A percentile compares a stretch with the other conserved stretches of the same genome.
These are phyloP conservation scores for Drosophila cardini DNA, from an alignment of 1,140 invertebrate species.

Conservation along the genomic window DNA sequence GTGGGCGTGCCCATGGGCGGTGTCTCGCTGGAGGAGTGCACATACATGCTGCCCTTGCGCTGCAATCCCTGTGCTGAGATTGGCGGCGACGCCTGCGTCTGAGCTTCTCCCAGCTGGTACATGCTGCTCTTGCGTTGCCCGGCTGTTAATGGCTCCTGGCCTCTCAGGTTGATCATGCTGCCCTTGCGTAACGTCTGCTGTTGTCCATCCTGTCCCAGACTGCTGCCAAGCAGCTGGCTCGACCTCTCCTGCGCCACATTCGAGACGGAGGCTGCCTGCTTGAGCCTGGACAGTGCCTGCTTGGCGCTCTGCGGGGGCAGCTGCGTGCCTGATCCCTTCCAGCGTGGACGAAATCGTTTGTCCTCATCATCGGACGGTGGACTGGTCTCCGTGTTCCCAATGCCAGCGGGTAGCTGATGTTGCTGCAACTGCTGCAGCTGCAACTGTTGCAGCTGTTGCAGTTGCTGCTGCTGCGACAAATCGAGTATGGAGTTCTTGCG, in stretches of 20 bases:
- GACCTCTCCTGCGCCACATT: slow-evolving; percentile 75
- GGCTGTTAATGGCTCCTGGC: slow-evolving; percentile 41
- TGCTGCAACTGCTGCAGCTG: slow-evolving; percentile 67
- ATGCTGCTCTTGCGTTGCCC: slow-evolving; percentile 67
- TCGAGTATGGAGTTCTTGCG: slow-evolving; percentile 78
- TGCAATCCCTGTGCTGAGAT: slow-evolving; percentile 40
- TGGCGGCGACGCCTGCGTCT: slow-evolving; percentile 65
- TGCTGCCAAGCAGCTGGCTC: slow-evolving; percentile 55
- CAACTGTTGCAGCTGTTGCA: slow-evolving; percentile 51
- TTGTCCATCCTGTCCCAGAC: slow-evolving; percentile 38
- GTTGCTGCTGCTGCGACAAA: slow-evolving; percentile 72
- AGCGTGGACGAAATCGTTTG: slow-evolving; percentile 72
- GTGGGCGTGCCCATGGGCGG: slow-evolving; percentile 63
- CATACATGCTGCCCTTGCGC: slow-evolving; percentile 70
- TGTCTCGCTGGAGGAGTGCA: slow-evolving; percentile 58
- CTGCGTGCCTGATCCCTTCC: slow-evolving; percentile 84
- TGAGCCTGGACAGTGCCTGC: slow-evolving; percentile 74
- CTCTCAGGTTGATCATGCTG: slow-evolving; percentile 58
- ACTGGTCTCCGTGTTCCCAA: slow-evolving; percentile 84
- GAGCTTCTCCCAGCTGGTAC: slow-evolving; percentile 69
- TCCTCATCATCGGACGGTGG: slow-evolving; percentile 85
- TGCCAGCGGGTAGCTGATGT: slow-evolving; percentile 62
- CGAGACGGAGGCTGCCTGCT: slow-evolving; percentile 75
- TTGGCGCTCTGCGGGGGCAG: slow-evolving; percentile 79
- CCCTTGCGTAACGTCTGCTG: slow-evolving; percentile 61